Base-by-base conservation (phyloP, 2,797 vertebrate genomes). In the Steatocranus sp. region DNA sequence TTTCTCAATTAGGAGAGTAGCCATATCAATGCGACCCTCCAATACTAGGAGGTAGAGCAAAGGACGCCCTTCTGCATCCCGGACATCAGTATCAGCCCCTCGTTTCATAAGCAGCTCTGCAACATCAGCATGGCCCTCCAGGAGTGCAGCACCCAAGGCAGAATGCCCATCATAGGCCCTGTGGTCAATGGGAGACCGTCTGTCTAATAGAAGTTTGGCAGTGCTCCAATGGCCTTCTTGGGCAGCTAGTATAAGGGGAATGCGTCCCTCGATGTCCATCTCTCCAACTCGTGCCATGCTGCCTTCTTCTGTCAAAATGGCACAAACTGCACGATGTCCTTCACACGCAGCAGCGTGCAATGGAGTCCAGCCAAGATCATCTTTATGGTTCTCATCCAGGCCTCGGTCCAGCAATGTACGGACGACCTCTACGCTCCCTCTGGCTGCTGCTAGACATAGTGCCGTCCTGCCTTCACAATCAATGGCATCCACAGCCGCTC, bases 291-390 rank as follows among this genome's bases (percentile, higher is more conserved):
- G 94, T 8, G 96, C 97, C 95, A 95, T 95, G 89, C 96, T 97
- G 12, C 96, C 95, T 30, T 86, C 90, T 77, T 97, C 96, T 4
- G 96, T 94, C 54, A 97, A 88, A 15, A 94, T 87, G 9, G 92
- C 94, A 66, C 97, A 97, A 7, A 95, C 89, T 5, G 75, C 82
- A 41, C 92, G 92, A 63, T 97, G 96, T 49, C 97, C 97, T 85
- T 97, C 96, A 79, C 96, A 97, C 3, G 97, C 96, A 1, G 96
- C 97, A 18, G 96, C 92, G 8, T 97, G 97, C 30, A 97, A 84
- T 1, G 97, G 96, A 2, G 97, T 97, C 97, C 97, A 97, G 78
- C 97, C 97, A 8, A 97, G 84, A 58, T 96, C 95, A n/a, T 97
- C 97, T 76, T 96, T 96, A 86, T 97, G 97, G 88, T 97, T 97